A percentile compares a stretch with the other conserved stretches of the same genome.
Conservation (phyloP, 2,113 vertebrate species). For the Lethenteron camtschaticum region DNA sequence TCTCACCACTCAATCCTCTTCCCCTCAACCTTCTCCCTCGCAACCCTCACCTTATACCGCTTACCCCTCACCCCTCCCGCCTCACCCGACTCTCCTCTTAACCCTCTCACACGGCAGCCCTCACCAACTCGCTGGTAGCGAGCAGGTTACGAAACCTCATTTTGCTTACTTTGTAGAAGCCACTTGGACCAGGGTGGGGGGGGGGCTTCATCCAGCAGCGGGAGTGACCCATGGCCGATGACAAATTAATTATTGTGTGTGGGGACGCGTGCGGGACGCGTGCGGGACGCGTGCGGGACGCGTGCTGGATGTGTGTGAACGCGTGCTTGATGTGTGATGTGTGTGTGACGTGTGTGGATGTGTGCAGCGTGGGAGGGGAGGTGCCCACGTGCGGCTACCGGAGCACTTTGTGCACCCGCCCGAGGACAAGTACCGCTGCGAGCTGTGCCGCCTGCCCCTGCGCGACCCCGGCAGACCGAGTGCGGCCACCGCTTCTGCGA, state of each 20-base stretch:
- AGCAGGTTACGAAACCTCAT: too few species aligned
- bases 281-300: neutral
- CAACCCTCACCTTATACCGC: neutral
- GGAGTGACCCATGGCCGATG: neutral
- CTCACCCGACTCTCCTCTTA: neutral
- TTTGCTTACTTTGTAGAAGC: too few species aligned
- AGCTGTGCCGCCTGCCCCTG: slow-evolving; percentile 60
- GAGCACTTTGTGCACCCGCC: slow-evolving; percentile 39
- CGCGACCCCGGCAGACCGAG: slow-evolving; percentile 72
- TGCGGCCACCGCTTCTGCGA: slow-evolving; percentile 90
- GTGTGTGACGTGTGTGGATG: neutral
- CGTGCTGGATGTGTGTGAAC: neutral
- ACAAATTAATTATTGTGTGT: neutral
- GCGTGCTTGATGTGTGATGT: neutral
- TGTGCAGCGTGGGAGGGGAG: too few species aligned
- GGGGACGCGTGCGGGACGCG: neutral
- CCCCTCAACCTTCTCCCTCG: neutral
- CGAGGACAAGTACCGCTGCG: slow-evolving; percentile 82
- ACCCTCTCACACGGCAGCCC: neutral
- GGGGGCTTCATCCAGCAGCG: neutral
- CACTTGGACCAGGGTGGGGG: too few species aligned
- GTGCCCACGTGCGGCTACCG: too few species aligned
- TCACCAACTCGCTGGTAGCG: neutral
- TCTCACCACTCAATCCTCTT: neutral
- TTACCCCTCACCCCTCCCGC: neutral